phyloP scores from a whole-genome alignment of 2,113 vertebrate genomes.

The Uria lomvia region DNA sequence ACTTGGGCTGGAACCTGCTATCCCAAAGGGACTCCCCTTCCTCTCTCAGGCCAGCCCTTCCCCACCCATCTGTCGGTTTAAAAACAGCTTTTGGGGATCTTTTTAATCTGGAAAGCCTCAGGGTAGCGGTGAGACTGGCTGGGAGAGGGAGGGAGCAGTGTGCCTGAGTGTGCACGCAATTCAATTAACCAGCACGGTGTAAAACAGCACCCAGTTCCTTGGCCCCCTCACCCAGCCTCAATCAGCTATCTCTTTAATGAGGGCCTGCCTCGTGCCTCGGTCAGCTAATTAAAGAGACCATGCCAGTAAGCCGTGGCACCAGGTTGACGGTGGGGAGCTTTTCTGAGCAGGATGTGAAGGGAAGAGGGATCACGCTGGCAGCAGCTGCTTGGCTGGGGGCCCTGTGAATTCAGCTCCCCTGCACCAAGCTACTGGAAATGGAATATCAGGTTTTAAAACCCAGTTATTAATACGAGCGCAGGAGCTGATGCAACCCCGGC shows the following conservation, averaged over 20 bases:
- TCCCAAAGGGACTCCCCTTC: neutral
- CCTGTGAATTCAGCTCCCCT: conserved; percentile 44
- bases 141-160: neutral
- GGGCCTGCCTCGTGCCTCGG: neutral
- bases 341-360: conserved; percentile 68
- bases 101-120: neutral
- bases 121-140: neutral
- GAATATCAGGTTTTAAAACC: conserved; percentile 64
- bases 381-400: conserved; percentile 73
- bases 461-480: conserved; percentile 34
- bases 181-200: neutral
- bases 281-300: conserved; percentile 61
- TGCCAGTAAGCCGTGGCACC: conserved; percentile 66
- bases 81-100: neutral
- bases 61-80: neutral
- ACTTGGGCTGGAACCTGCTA: neutral
- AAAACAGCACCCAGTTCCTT: neutral
- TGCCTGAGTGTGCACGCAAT: fast-evolving
- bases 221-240: neutral
- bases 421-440: conserved; percentile 64
- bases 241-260: conserved; percentile 40
- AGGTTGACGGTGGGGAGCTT: conserved; percentile 59
- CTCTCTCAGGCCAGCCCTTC: neutral
- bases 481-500: conserved; percentile 67
- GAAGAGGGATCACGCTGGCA: conserved; percentile 64